A percentile compares a stretch with the other conserved stretches of the same genome.
Evolutionary conservation across 2,113 vertebrate genomes (phyloP).

Genomic region (Rhinichthys klamathensis): DNA sequence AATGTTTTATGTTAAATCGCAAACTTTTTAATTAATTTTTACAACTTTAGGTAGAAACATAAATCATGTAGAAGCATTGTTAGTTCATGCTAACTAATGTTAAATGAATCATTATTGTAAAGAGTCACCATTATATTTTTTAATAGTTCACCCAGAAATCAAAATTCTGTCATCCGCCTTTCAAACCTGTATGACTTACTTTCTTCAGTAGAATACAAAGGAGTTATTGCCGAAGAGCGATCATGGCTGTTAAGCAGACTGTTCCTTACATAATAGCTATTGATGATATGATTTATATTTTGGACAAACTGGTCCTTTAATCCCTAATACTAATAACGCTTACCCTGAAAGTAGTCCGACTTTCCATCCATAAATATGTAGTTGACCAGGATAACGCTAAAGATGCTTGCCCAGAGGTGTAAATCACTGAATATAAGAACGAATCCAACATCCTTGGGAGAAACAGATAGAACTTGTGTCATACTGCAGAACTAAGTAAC

Average conservation of each 20-base stretch:
- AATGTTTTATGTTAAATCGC: too few species aligned
- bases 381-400: slow-evolving; percentile 85
- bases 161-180: background rate
- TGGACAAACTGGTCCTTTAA: background rate
- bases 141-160: background rate
- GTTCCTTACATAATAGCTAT: background rate
- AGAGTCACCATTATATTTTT: background rate
- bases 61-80: too few species aligned
- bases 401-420: slow-evolving; percentile 84
- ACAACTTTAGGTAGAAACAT: too few species aligned
- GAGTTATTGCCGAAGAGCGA: background rate
- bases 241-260: background rate
- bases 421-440: slow-evolving; percentile 81
- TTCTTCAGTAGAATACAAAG: background rate
- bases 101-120: too few species aligned
- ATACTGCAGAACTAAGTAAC: background rate
- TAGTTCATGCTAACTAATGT: too few species aligned
- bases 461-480: background rate
- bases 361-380: slow-evolving; percentile 89
- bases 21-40: too few species aligned
- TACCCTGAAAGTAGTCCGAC: slow-evolving; percentile 89
- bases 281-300: background rate
- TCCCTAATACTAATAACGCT: slow-evolving; percentile 16
- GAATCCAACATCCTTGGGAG: slow-evolving; percentile 79
- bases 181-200: background rate